Evolutionary conservation across 92 coral and sea anemone genomes (phyloP).

Genomic region (Phenganax subtilis): DNA sequence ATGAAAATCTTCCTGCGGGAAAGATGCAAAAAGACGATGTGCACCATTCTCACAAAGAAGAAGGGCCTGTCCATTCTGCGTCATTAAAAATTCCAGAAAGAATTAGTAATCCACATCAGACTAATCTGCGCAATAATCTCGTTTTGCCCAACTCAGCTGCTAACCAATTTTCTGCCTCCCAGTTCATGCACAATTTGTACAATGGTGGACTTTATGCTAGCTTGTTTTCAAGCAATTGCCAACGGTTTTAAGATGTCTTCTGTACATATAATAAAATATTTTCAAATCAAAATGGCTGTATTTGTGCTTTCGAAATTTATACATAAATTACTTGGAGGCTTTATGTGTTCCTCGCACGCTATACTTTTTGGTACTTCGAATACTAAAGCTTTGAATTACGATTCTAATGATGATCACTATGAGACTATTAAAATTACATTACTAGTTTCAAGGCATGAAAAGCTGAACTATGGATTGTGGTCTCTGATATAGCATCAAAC

Average conservation of each 20-base stretch:
- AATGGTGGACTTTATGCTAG: constrained; percentile 39
- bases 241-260: constrained; percentile 6
- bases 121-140: constrained; percentile 19
- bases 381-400: too few species aligned
- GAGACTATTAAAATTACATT: too few species aligned
- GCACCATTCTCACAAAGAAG: not conserved
- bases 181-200: constrained; percentile 38
- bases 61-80: not conserved
- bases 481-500: too few species aligned
- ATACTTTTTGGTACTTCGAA: not conserved
- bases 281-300: constrained; percentile 5
- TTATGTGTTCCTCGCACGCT: not conserved
- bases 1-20: too few species aligned
- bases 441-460: too few species aligned
- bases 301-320: not conserved
- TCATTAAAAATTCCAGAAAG: constrained; percentile 3
- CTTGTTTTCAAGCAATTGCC: constrained; percentile 33
- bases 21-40: not conserved
- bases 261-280: not conserved
- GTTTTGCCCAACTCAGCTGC: not conserved
- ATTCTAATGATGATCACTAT: too few species aligned
- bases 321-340: not conserved
- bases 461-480: too few species aligned
- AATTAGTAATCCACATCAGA: not conserved
- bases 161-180: constrained; percentile 21